Percentiles rank a stretch among this genome's conserved stretches.
These are phyloP conservation scores for Chloroceryle inda DNA, from an alignment of 2,797 vertebrate genomes.

Conservation along the genomic window DNA sequence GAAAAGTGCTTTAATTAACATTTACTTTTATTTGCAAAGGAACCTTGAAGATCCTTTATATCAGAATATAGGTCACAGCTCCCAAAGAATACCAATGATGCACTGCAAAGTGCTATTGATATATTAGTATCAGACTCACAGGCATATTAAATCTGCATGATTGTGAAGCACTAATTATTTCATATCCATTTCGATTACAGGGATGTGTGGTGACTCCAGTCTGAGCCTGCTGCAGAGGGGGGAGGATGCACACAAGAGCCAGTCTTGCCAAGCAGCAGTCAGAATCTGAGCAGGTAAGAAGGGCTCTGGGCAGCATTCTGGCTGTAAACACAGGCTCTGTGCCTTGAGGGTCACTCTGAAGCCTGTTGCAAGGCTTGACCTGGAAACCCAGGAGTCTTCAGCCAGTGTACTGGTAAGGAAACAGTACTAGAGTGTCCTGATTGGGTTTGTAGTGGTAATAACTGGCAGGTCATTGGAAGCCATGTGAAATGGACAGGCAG, in stretches of 20 bases:
- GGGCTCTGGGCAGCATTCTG: background rate
- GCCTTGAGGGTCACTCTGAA: background rate
- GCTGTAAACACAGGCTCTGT: fast-evolving
- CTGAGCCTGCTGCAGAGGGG: background rate
- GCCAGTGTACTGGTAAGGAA: fast-evolving
- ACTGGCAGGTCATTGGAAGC: background rate
- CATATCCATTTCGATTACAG: background rate
- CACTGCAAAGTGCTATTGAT: constrained; percentile 22
- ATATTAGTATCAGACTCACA: background rate
- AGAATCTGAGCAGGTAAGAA: fast-evolving
- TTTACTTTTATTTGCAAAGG: constrained; percentile 53
- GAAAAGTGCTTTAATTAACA: constrained; percentile 57
- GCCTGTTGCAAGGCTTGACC: background rate
- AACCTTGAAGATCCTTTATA: constrained; percentile 7
- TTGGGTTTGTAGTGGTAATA: fast-evolving
- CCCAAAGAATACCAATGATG: background rate
- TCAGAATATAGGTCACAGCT: background rate
- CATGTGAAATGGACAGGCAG: background rate
- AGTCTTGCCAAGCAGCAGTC: fast-evolving
- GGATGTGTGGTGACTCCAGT: background rate
- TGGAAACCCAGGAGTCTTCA: background rate
- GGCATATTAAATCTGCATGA: background rate
- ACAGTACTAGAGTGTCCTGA: background rate
- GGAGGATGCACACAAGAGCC: fast-evolving
- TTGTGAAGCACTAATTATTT: constrained; percentile 23